phyloP scores from a whole-genome alignment of 2,113 vertebrate genomes.

The Lampris incognitus region DNA sequence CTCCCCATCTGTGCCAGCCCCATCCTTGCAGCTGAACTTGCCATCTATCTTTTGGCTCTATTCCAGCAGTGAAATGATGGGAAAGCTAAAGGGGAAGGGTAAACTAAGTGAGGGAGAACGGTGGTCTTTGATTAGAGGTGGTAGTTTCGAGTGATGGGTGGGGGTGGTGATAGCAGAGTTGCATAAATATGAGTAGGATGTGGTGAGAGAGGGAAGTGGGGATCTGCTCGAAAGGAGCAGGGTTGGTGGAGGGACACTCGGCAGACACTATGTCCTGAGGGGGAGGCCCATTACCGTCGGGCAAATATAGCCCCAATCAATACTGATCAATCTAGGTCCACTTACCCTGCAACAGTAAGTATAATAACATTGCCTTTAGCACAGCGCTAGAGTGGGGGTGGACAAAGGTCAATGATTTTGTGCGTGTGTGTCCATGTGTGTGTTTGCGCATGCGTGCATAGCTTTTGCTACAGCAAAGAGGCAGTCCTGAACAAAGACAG shows the following conservation, averaged over 20 bases:
- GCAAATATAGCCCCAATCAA: conserved; percentile 72
- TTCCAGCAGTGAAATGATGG: background rate
- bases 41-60: conserved; percentile 7
- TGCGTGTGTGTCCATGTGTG: background rate
- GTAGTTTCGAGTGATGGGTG: background rate
- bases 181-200: conserved; percentile 44
- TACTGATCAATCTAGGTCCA: conserved; percentile 68
- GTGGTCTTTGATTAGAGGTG: conserved; percentile 36
- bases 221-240: background rate
- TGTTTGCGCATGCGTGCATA: conserved; percentile 19
- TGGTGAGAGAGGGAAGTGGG: conserved; percentile 36
- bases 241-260: conserved; percentile 24
- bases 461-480: conserved; percentile 29
- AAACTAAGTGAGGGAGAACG: conserved; percentile 13
- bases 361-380: conserved; percentile 51
- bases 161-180: conserved; percentile 1
- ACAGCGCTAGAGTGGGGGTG: background rate
- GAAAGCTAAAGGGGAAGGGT: conserved; percentile 1
- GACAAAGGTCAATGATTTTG: conserved; percentile 35
- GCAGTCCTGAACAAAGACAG: conserved; percentile 33
- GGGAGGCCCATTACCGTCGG: conserved; percentile 64
- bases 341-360: conserved; percentile 48
- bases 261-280: conserved; percentile 65
- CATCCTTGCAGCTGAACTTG: background rate
- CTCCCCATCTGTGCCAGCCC: background rate